Percentiles rank a stretch among this genome's conserved stretches.
Conservation (phyloP, 1,140 invertebrate species). For the Steinernema feltiae region DNA sequence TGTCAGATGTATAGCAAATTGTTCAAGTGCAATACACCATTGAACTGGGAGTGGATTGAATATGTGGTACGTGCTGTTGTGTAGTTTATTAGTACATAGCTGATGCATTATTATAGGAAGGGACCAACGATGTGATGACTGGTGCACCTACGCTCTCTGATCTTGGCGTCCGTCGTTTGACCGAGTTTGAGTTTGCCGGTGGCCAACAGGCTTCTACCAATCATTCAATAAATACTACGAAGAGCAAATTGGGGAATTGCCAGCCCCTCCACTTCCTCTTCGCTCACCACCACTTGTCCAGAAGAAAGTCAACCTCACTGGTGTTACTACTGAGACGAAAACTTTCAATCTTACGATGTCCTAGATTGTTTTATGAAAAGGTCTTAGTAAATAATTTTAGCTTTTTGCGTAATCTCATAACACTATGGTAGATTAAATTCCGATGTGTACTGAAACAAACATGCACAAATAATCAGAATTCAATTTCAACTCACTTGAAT, state of each 20-base stretch:
- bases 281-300: slow-evolving; percentile 39
- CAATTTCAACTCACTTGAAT: neutral
- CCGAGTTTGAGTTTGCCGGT: slow-evolving; percentile 55
- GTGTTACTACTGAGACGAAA: slow-evolving; percentile 6
- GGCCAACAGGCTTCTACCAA: slow-evolving; percentile 36
- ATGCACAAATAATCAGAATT: neutral
- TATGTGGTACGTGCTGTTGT: slow-evolving; percentile 44
- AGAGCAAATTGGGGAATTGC: slow-evolving; percentile 39
- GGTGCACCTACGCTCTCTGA: slow-evolving; percentile 59
- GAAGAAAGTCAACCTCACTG: slow-evolving; percentile 5
- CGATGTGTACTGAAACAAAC: neutral
- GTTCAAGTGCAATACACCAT: slow-evolving; percentile 40
- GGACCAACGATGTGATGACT: slow-evolving; percentile 57
- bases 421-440: neutral
- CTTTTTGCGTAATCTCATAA: neutral
- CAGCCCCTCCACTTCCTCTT: slow-evolving; percentile 41
- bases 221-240: slow-evolving; percentile 41
- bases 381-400: neutral
- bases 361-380: neutral
- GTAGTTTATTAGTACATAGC: slow-evolving; percentile 4
- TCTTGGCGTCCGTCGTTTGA: slow-evolving; percentile 58
- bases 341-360: slow-evolving; percentile 1
- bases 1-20: slow-evolving; percentile 36
- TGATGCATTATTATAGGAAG: slow-evolving; percentile 55
- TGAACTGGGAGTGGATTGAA: slow-evolving; percentile 54